Evolutionary conservation across 2,797 vertebrate genomes (phyloP).

Genomic region (Myotis planiceps): DNA sequence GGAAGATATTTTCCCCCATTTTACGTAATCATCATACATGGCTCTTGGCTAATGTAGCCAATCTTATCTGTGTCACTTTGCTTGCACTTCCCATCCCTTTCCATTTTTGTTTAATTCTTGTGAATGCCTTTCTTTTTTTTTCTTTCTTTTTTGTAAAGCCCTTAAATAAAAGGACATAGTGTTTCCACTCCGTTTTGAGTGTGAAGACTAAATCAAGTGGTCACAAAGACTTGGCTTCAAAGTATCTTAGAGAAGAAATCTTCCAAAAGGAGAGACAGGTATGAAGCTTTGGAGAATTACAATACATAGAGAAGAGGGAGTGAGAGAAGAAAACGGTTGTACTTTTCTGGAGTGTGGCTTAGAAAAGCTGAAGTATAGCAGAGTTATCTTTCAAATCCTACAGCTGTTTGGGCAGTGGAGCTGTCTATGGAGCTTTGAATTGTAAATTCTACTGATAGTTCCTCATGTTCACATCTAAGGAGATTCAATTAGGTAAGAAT

Average conservation of each 20-base stretch:
- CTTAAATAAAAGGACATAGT: neutral
- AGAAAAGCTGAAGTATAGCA: neutral
- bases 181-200: neutral
- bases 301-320: neutral
- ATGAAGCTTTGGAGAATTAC: constrained; percentile 18
- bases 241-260: neutral
- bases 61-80: neutral
- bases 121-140: neutral
- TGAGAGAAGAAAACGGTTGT: neutral
- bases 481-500: neutral
- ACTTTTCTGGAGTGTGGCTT: neutral
- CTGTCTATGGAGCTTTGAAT: neutral
- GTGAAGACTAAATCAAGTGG: neutral
- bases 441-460: neutral
- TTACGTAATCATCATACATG: neutral
- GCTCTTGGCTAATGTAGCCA: neutral
- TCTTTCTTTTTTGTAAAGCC: neutral
- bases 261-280: neutral
- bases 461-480: neutral
- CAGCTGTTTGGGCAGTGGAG: neutral
- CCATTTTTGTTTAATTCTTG: neutral
- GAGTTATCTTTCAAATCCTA: constrained; percentile 31
- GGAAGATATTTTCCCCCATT: neutral
- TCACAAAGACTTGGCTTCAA: neutral
- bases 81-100: neutral